Conservation (phyloP, 2,888 invertebrate genomes). For the Acrobasis consociella region DNA sequence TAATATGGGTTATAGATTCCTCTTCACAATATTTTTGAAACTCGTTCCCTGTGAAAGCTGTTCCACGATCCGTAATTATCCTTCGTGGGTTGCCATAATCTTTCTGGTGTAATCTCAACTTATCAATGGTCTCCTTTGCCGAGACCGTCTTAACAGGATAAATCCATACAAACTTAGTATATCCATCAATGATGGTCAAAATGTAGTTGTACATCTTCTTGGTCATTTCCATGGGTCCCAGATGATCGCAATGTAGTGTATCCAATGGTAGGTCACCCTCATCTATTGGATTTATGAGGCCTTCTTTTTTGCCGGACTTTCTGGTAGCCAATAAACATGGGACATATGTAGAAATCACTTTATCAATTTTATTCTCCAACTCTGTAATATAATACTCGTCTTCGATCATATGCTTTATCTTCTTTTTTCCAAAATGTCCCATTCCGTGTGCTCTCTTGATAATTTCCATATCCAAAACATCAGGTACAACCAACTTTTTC, state of each 20-base stretch:
- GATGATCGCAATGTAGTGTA: constrained; percentile 45
- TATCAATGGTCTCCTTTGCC: constrained; percentile 41
- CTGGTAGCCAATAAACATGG: constrained; percentile 26
- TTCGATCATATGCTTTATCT: constrained; percentile 27
- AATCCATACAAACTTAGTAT: constrained; percentile 43
- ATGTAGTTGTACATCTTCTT: constrained; percentile 40
- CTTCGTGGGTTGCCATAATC: constrained; percentile 49
- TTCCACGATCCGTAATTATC: constrained; percentile 48
- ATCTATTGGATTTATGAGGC: constrained; percentile 40
- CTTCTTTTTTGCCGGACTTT: constrained; percentile 42
- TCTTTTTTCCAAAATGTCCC: constrained; percentile 45
- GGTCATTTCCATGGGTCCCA: constrained; percentile 43
- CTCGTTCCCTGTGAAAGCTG: constrained; percentile 48
- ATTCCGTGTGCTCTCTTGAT: constrained; percentile 45
- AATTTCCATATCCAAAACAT: constrained; percentile 44
- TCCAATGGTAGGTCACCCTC: constrained; percentile 41
- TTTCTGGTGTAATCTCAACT: constrained; percentile 38
- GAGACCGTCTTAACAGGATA: constrained; percentile 42
- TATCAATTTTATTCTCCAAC: constrained; percentile 23
- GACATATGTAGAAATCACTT: constrained; percentile 23
- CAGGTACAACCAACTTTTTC: constrained; percentile 38
- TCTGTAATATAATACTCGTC: constrained; percentile 39
- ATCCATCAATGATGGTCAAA: constrained; percentile 43
- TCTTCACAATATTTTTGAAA: constrained; percentile 48
- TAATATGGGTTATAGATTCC: constrained; percentile 49